Evolutionary conservation across 2,888 invertebrate species (phyloP).

Genomic region (Drosophila bunnanda): DNA sequence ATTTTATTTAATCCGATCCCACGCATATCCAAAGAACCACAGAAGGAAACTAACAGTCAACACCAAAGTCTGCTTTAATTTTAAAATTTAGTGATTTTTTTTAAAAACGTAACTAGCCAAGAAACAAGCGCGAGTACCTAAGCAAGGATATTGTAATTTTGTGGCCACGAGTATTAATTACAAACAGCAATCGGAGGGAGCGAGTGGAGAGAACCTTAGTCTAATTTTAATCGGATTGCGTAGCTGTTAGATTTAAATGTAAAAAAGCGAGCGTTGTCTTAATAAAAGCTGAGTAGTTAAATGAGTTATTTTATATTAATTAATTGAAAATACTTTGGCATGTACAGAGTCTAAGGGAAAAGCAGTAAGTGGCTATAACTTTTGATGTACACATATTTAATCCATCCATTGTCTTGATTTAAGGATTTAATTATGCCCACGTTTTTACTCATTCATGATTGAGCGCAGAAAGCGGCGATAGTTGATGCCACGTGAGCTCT

Average conservation of each 20-base stretch:
- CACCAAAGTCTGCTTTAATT: constrained; percentile 65
- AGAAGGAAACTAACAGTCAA: constrained; percentile 41
- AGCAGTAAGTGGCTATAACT: no score
- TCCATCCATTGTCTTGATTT: no score
- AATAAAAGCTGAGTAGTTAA: constrained; percentile 42
- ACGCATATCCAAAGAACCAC: constrained; percentile 70
- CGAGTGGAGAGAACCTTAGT: constrained; percentile 33
- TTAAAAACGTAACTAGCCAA: constrained; percentile 42
- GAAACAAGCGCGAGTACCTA: constrained; percentile 70
- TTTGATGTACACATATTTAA: no score
- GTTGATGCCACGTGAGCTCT: constrained; percentile 15
- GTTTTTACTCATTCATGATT: constrained; percentile 34
- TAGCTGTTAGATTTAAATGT: constrained; percentile 52
- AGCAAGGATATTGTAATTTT: constrained; percentile 50
- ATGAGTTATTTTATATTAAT: neutral
- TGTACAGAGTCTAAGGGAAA: neutral
- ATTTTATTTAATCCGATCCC: constrained; percentile 34
- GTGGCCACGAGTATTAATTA: constrained; percentile 55
- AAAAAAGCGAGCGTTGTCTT: constrained; percentile 33
- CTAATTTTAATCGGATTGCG: constrained; percentile 51
- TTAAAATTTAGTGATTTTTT: constrained; percentile 52
- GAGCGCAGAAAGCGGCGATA: constrained; percentile 27
- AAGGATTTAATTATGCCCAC: no score
- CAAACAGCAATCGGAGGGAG: constrained; percentile 44
- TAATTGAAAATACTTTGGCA: neutral